Evolutionary conservation across 64 coral and sea anemone genomes (phyloP).

Genomic region (Actinia equina): DNA sequence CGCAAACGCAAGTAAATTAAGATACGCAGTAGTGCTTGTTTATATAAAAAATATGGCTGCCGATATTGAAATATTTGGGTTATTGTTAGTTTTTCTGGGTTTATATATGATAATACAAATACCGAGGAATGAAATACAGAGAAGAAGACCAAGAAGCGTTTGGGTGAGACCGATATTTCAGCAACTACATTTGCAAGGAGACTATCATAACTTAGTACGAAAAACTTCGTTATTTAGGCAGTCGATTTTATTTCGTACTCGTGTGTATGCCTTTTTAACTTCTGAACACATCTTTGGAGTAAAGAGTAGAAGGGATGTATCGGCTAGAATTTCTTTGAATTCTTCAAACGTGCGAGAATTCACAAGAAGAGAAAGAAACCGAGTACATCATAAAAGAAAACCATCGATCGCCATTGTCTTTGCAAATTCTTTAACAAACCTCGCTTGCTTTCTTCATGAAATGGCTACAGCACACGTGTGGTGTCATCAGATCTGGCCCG

Average conservation of each 20-base stretch:
- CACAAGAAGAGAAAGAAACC: not conserved
- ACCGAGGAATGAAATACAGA: too few relatives aligned
- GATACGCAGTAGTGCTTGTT: too few relatives aligned
- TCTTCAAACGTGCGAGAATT: conserved; percentile 11
- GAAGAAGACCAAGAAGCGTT: too few relatives aligned
- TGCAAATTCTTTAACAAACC: not conserved
- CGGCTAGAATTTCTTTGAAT: conserved; percentile 18
- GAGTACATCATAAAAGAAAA: conserved; percentile 6
- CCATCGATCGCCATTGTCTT: not conserved
- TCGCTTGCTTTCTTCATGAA: conserved; percentile 28
- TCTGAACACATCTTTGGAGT: not conserved
- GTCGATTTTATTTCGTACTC: not conserved
- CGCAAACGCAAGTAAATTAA: too few relatives aligned
- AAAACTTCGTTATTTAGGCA: not conserved
- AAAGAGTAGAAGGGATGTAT: conserved; percentile 14
- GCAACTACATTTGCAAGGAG: too few relatives aligned
- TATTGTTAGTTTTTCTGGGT: too few relatives aligned
- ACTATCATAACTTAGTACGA: too few relatives aligned
- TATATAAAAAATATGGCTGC: too few relatives aligned
- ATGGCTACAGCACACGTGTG: conserved; percentile 38
- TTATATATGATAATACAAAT: too few relatives aligned
- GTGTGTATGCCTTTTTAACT: not conserved
- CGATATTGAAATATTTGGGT: too few relatives aligned
- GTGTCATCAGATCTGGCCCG: not conserved
- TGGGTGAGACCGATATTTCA: too few relatives aligned